phyloP scores from a whole-genome alignment of 2,888 invertebrate genomes.

The Polia nebulosa region DNA sequence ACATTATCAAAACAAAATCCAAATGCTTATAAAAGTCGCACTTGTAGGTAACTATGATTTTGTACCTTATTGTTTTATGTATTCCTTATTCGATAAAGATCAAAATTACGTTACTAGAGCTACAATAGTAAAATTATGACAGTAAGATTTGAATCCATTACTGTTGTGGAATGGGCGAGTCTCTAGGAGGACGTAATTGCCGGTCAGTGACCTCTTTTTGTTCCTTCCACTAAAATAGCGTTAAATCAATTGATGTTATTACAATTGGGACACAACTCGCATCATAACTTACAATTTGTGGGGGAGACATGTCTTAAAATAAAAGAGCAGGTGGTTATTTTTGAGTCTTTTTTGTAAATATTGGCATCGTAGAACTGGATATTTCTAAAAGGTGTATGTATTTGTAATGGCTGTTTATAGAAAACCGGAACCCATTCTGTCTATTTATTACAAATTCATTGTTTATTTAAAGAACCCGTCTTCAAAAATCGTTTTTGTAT shows the following conservation, averaged over 20 bases:
- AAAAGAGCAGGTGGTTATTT: slow-evolving; percentile 67
- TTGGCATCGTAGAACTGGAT: background rate
- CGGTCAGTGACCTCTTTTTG: slow-evolving; percentile 89
- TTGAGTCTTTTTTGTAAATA: slow-evolving; percentile 18
- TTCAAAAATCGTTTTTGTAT: slow-evolving; percentile 19
- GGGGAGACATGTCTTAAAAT: slow-evolving; percentile 69
- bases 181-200: slow-evolving; percentile 89
- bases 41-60: slow-evolving; percentile 3
- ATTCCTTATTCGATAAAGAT: background rate
- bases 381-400: background rate
- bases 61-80: background rate
- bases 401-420: background rate
- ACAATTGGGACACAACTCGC: slow-evolving; percentile 88
- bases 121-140: slow-evolving; percentile 48
- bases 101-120: slow-evolving; percentile 5
- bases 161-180: slow-evolving; percentile 76
- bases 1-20: too few species aligned
- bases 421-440: background rate
- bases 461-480: slow-evolving; percentile 9
- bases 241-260: slow-evolving; percentile 91
- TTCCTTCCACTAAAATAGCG: slow-evolving; percentile 90
- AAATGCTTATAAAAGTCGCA: background rate
- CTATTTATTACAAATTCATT: slow-evolving; percentile 27
- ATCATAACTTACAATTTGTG: slow-evolving; percentile 81
- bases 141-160: slow-evolving; percentile 66